phyloP scores from a whole-genome alignment of 2,113 vertebrate species.

The Paradoxurus hermaphroditus region DNA sequence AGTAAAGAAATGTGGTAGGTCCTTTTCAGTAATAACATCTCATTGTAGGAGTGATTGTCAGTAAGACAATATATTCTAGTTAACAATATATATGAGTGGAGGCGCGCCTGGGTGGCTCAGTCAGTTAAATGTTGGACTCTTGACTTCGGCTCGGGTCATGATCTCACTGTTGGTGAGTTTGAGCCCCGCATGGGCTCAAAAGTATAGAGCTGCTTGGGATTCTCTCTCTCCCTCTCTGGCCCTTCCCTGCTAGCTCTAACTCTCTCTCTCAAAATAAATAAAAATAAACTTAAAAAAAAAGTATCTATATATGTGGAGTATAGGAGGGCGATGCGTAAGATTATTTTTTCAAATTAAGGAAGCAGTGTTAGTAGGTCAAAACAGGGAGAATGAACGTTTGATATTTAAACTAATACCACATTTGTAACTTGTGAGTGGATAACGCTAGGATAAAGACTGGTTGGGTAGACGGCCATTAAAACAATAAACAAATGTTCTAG shows the following conservation, averaged over 20 bases:
- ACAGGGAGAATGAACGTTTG: not conserved
- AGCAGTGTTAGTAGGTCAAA: not conserved
- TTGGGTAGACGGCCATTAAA: not conserved
- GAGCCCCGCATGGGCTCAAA: too few relatives aligned
- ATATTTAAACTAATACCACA: not conserved
- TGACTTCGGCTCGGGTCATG: too few relatives aligned
- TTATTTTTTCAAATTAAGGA: not conserved
- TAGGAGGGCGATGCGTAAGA: fast-evolving
- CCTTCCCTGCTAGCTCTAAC: too few relatives aligned
- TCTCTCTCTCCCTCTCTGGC: too few relatives aligned
- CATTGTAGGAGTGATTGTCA: not conserved
- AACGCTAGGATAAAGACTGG: not conserved
- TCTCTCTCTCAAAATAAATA: too few relatives aligned
- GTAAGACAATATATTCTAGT: not conserved
- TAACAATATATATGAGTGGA: not conserved
- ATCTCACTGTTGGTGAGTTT: too few relatives aligned
- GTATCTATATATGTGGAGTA: too few relatives aligned
- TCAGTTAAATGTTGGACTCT: too few relatives aligned
- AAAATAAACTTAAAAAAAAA: too few relatives aligned
- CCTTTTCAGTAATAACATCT: not conserved
- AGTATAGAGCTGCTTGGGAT: too few relatives aligned
- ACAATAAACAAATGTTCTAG: not conserved
- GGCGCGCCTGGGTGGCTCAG: too few relatives aligned
- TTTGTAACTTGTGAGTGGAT: not conserved
- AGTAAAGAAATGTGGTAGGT: not conserved